Evolutionary conservation across 1,140 invertebrate genomes (phyloP).

Genomic region (Eciton burchellii): DNA sequence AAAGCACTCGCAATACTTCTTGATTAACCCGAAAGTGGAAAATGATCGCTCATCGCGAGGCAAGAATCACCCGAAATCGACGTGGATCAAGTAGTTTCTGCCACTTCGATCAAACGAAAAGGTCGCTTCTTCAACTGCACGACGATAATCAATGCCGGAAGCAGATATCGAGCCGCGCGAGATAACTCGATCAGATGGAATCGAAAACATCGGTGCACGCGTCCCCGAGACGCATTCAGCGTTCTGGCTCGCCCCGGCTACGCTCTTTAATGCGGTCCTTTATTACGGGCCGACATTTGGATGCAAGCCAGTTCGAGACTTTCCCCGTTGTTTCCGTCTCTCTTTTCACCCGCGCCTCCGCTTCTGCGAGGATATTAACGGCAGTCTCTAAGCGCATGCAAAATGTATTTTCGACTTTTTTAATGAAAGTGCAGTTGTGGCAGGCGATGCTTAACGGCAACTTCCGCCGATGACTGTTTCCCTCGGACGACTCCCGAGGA

Average conservation of each 20-base stretch:
- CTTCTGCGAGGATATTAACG: constrained; percentile 47
- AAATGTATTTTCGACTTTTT: constrained; percentile 34
- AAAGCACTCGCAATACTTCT: too few relatives aligned
- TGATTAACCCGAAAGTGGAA: too few relatives aligned
- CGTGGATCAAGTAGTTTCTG: too few relatives aligned
- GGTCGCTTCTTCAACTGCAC: too few relatives aligned
- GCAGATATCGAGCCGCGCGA: neutral
- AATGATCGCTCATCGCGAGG: too few relatives aligned
- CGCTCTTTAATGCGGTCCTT: constrained; percentile 58
- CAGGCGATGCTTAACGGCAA: constrained; percentile 25
- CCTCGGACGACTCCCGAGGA: neutral
- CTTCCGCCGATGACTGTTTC: neutral
- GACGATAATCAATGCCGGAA: neutral
- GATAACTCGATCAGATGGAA: constrained; percentile 14
- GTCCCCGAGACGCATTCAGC: neutral
- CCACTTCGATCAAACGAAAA: neutral
- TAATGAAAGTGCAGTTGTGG: constrained; percentile 42
- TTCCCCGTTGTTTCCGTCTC: neutral
- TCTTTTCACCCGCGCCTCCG: neutral
- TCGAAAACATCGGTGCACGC: constrained; percentile 8
- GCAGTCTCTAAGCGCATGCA: neutral
- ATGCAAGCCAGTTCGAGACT: constrained; percentile 60
- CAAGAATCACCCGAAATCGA: too few relatives aligned
- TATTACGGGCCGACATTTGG: constrained; percentile 65
- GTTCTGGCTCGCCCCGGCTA: constrained; percentile 8